Conservation (phyloP, 1,140 invertebrate genomes). For the Anadara kagoshimensis region DNA sequence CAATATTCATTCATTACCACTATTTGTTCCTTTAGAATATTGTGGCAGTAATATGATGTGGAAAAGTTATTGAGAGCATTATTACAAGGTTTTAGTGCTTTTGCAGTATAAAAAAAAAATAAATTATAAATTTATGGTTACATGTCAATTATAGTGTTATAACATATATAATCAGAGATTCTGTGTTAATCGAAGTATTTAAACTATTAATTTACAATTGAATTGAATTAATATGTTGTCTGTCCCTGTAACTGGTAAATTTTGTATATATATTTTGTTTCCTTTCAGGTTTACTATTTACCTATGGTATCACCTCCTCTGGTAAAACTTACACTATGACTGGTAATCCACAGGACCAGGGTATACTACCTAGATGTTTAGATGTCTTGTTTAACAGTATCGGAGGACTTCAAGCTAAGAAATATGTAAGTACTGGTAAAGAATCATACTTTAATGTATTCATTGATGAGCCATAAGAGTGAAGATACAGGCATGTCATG, state of each 20-base stretch:
- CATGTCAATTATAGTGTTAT: too few species aligned
- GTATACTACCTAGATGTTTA: conserved; percentile 90
- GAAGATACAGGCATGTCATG: too few species aligned
- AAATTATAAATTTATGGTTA: too few species aligned
- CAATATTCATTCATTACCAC: too few species aligned
- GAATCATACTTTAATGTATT: neutral
- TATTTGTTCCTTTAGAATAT: too few species aligned
- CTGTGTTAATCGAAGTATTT: neutral
- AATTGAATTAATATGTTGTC: too few species aligned
- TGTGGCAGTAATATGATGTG: too few species aligned
- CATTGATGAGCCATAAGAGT: neutral
- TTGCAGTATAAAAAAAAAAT: too few species aligned
- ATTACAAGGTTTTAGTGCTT: too few species aligned
- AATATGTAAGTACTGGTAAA: conserved; percentile 71
- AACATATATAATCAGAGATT: too few species aligned
- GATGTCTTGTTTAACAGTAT: conserved; percentile 95
- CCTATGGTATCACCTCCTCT: conserved; percentile 97
- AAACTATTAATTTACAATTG: neutral
- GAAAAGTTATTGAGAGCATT: too few species aligned
- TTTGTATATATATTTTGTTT: conserved; percentile 6
- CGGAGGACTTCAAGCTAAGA: conserved; percentile 77
- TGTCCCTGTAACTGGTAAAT: neutral
- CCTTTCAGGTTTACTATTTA: conserved; percentile 81
- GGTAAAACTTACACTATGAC: conserved; percentile 97
- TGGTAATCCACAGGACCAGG: conserved; percentile 84